A percentile compares a stretch with the other conserved stretches of the same genome.
Conservation (phyloP, 2,113 vertebrate species). For the Camarhynchus parvulus region DNA sequence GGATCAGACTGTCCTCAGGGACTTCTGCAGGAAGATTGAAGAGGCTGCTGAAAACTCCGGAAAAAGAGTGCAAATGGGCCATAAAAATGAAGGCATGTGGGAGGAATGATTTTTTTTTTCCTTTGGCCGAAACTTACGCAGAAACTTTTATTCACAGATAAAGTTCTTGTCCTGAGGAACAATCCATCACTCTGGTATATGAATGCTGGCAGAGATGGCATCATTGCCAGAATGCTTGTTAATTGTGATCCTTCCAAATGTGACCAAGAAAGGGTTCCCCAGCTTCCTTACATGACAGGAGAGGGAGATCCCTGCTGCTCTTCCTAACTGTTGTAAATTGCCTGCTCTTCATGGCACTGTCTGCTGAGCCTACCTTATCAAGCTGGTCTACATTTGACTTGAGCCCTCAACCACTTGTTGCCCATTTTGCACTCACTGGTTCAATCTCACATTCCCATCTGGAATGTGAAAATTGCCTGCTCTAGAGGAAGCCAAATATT, state of each 20-base stretch:
- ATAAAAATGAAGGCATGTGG: conserved; percentile 46
- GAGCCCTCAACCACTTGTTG: neutral
- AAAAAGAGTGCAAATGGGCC: conserved; percentile 46
- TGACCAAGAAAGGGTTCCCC: neutral
- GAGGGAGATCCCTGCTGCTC: neutral
- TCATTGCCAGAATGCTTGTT: neutral
- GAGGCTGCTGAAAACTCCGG: conserved; percentile 45
- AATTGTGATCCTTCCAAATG: neutral
- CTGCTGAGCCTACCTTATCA: neutral
- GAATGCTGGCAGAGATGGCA: neutral
- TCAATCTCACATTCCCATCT: neutral
- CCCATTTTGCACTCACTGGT: neutral
- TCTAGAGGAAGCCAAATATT: neutral
- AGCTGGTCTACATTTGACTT: neutral
- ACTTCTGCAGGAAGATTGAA: conserved; percentile 50
- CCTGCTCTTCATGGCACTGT: neutral
- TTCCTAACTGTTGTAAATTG: neutral
- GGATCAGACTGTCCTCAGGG: conserved; percentile 23
- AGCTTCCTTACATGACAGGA: neutral
- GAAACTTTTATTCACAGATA: neutral
- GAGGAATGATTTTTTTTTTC: conserved; percentile 2
- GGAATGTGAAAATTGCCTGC: neutral
- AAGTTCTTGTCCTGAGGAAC: conserved; percentile 11
- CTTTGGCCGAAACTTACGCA: neutral
- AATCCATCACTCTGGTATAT: neutral